Conservation (phyloP, 2,113 vertebrate species). For the Motacilla tschutschensis region DNA sequence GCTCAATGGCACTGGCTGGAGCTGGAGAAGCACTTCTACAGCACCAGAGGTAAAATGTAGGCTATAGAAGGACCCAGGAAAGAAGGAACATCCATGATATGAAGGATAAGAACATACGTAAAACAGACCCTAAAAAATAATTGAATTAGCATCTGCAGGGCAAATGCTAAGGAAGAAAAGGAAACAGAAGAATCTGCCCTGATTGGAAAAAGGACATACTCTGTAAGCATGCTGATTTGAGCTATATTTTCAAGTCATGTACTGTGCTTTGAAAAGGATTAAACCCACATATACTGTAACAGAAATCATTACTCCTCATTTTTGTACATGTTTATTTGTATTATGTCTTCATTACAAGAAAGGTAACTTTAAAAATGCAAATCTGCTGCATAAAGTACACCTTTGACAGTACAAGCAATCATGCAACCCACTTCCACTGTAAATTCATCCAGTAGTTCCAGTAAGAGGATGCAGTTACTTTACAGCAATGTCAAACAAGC, state of each 20-base stretch:
- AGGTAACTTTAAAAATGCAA: constrained; percentile 71
- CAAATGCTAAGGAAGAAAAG: constrained; percentile 1
- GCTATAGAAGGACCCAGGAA: background rate
- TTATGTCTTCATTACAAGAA: constrained; percentile 65
- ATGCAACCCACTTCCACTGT: constrained; percentile 63
- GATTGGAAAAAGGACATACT: background rate
- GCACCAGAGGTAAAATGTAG: background rate
- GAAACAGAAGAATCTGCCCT: background rate
- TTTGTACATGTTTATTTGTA: constrained; percentile 74
- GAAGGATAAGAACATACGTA: background rate
- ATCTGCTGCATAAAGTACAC: constrained; percentile 60
- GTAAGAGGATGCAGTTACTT: constrained; percentile 32
- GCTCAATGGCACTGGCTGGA: background rate
- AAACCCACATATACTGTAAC: constrained; percentile 58
- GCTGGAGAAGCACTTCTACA: background rate
- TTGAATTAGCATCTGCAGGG: background rate
- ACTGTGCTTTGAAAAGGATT: constrained; percentile 59
- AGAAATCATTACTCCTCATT: constrained; percentile 46
- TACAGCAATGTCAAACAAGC: constrained; percentile 37
- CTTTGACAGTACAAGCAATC: constrained; percentile 55
- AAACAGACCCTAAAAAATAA: background rate
- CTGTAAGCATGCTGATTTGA: constrained; percentile 39
- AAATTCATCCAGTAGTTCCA: constrained; percentile 9
- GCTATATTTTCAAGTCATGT: constrained; percentile 25
- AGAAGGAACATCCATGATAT: constrained; percentile 12